These are phyloP conservation scores for Sepioteuthis lessoniana DNA, from an alignment of 2,888 invertebrate genomes.

Conservation along the genomic window DNA sequence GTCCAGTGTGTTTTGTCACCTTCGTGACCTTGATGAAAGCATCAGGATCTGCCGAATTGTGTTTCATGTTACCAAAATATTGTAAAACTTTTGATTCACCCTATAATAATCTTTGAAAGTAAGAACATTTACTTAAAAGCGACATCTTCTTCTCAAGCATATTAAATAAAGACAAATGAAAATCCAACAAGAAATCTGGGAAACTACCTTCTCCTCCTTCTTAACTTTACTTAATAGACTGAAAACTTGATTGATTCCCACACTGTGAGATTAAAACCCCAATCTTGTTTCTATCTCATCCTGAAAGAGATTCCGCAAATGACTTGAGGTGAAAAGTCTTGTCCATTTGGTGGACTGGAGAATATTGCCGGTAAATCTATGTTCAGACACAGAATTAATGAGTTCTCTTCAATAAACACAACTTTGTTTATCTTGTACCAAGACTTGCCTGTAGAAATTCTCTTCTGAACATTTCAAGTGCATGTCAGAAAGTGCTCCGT, in stretches of 20 bases:
- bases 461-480: neutral
- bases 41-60: too few relatives aligned
- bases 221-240: too few relatives aligned
- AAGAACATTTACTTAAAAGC: too few relatives aligned
- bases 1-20: too few relatives aligned
- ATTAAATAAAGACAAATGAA: too few relatives aligned
- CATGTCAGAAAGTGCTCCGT: neutral
- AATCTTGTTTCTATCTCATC: constrained; percentile 6
- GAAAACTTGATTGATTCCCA: neutral
- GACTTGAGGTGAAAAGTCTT: constrained; percentile 9
- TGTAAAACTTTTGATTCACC: too few relatives aligned
- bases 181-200: too few relatives aligned
- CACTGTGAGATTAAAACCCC: neutral
- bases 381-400: constrained; percentile 33
- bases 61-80: too few relatives aligned
- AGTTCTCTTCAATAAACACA: constrained; percentile 11
- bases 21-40: too few relatives aligned
- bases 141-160: too few relatives aligned
- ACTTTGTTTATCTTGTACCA: neutral
- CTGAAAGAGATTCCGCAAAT: neutral
- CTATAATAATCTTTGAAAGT: too few relatives aligned
- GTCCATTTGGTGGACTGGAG: neutral
- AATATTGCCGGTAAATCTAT: constrained; percentile 13
- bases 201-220: too few relatives aligned
- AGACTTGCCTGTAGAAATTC: constrained; percentile 7